These are phyloP conservation scores for Aleiodes sp. DNA, from an alignment of 1,140 invertebrate genomes.

Conservation along the genomic window DNA sequence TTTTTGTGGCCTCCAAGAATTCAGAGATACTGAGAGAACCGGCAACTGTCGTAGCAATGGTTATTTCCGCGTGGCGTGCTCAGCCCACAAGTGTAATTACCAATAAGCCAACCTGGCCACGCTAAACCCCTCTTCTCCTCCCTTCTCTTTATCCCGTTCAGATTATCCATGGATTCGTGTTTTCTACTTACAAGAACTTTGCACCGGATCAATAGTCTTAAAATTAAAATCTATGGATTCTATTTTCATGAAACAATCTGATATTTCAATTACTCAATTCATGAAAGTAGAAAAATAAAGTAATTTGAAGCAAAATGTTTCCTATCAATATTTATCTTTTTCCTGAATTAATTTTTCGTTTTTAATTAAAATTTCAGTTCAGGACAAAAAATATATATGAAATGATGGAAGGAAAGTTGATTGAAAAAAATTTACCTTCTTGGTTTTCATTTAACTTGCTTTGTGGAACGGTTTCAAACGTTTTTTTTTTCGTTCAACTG, in stretches of 20 bases:
- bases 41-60: slow-evolving; percentile 41
- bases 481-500: too few species aligned
- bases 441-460: too few species aligned
- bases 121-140: not conserved
- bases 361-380: too few species aligned
- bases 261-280: slow-evolving; percentile 7
- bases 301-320: not conserved
- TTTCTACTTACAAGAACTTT: slow-evolving; percentile 17
- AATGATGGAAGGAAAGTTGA: too few species aligned
- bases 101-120: slow-evolving; percentile 36
- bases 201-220: slow-evolving; percentile 4
- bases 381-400: too few species aligned
- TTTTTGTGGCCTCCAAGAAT: not conserved
- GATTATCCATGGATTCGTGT: slow-evolving; percentile 3
- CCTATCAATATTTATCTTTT: too few species aligned
- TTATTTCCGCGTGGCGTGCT: slow-evolving; percentile 37
- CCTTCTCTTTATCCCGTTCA: not conserved
- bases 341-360: too few species aligned
- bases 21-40: not conserved
- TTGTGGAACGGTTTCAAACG: too few species aligned
- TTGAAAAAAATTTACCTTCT: too few species aligned
- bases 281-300: too few species aligned
- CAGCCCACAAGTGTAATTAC: slow-evolving; percentile 35
- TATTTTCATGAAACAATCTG: not conserved
- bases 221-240: not conserved